Evolutionary conservation across 2,797 vertebrate genomes (phyloP), one percentile per base, ranked within the genome.

Genomic region (Falco rusticolus): DNA sequence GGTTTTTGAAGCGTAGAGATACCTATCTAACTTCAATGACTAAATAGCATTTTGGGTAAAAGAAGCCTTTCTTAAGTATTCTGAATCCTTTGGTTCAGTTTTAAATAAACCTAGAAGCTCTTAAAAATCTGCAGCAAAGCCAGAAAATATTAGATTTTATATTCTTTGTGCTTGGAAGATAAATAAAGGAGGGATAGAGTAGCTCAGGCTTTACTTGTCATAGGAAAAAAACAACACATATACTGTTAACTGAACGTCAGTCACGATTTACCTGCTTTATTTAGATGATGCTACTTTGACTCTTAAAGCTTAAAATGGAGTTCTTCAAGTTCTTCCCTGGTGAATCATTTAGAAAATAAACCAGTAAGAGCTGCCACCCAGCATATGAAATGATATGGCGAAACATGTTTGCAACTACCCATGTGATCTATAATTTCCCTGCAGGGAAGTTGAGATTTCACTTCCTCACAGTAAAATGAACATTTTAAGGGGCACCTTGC

Each of bases 91-190:
- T 87, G 25, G 5, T 70, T 94, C 54, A 33, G 47, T 88, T 89
- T 89, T 81, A 94, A 93, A 57, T 89, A 91, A 90, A 72, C 29
- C 11, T 16, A 86, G 56, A 74, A 94, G 34, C n/a, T 86, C 51
- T 71, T 90, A 69, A 83, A 94, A 86, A 61, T 70, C 89, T 86
- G 29, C 76, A 90, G 41, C 43, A 76, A 92, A 74, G 48, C 28
- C 66, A 95, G 72, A 84, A 91, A 63, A 81, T 83, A 60, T 5
- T 81, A 3, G 57, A 12, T 48, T 83, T 84, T 78, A 29, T 77
- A 37, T 90, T 48, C 60, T 76, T 90, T 82, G 60, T 87, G 31
- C 53, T 83, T 93, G 79, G 41, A 85, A 92, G 75, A 81, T 84
- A 90, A 89, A 95, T 92, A 92, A 87, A 94, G 22, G 33, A 53